Evolutionary conservation across 2,797 vertebrate genomes (phyloP).

Genomic region (Micropoecilia bifurca): DNA sequence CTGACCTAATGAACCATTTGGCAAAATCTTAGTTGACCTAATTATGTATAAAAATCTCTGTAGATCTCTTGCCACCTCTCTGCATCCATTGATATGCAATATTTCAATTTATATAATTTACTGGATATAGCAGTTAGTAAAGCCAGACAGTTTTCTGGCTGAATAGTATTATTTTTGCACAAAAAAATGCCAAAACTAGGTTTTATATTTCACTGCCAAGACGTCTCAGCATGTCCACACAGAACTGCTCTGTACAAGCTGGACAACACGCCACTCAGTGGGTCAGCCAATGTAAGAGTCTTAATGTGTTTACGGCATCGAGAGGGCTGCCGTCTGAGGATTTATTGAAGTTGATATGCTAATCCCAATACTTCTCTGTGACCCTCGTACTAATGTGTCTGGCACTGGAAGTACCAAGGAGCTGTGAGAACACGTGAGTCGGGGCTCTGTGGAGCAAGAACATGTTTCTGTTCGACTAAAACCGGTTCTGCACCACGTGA

Average conservation of each 20-base stretch:
- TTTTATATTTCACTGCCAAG: background rate
- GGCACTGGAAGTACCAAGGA: conserved; percentile 1
- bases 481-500: background rate
- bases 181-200: background rate
- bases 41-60: conserved; percentile 29
- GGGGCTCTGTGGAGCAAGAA: background rate
- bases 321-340: conserved; percentile 32
- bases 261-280: conserved; percentile 28
- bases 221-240: conserved; percentile 7
- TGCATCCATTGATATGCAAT: background rate
- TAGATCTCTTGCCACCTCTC: conserved; percentile 8
- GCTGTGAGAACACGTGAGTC: conserved; percentile 7
- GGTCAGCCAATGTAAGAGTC: conserved; percentile 56
- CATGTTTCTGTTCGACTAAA: background rate
- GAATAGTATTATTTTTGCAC: background rate
- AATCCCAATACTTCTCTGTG: conserved; percentile 57
- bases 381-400: conserved; percentile 36
- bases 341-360: conserved; percentile 58
- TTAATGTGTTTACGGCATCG: conserved; percentile 58
- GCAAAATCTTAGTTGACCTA: conserved; percentile 18
- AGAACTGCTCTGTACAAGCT: conserved; percentile 31
- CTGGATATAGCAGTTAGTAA: background rate
- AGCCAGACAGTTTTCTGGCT: background rate
- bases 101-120: background rate
- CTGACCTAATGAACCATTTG: conserved; percentile 37